phyloP scores from a whole-genome alignment of 2,888 invertebrate species.

The Physocephala rufipes region DNA sequence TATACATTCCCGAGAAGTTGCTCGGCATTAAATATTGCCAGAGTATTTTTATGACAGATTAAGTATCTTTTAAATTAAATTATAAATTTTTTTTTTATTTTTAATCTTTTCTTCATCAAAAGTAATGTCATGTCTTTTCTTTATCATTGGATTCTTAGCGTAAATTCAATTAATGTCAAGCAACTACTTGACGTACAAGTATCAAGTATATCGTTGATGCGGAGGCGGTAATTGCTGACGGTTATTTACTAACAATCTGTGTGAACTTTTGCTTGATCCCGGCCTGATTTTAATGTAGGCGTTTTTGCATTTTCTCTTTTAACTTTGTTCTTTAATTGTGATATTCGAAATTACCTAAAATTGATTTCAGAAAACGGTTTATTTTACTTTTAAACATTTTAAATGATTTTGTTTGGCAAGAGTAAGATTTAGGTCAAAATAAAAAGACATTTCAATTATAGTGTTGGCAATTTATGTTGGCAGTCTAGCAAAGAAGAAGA shows the following conservation, averaged over 20 bases:
- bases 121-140: not conserved
- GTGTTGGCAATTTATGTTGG: too few species aligned
- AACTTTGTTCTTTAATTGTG: not conserved
- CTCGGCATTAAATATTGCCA: not conserved
- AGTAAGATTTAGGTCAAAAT: too few species aligned
- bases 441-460: too few species aligned
- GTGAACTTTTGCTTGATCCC: conserved; percentile 2
- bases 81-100: conserved; percentile 6
- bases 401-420: too few species aligned
- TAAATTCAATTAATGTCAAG: conserved; percentile 29
- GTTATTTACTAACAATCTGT: conserved; percentile 17
- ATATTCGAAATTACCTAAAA: too few species aligned
- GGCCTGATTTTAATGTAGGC: not conserved
- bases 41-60: not conserved
- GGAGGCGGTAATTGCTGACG: conserved; percentile 16
- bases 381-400: too few species aligned
- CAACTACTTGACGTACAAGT: too few species aligned
- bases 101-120: conserved; percentile 1
- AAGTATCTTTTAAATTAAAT: conserved; percentile 17
- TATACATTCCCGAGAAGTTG: too few species aligned
- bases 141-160: conserved; percentile 5
- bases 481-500: too few species aligned
- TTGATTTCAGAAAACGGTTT: not conserved
- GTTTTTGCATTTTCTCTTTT: not conserved
- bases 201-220: conserved; percentile 13